A percentile compares a stretch with the other conserved stretches of the same genome.
Conservation (phyloP, 2,113 vertebrate genomes). For the Falco punctatus region DNA sequence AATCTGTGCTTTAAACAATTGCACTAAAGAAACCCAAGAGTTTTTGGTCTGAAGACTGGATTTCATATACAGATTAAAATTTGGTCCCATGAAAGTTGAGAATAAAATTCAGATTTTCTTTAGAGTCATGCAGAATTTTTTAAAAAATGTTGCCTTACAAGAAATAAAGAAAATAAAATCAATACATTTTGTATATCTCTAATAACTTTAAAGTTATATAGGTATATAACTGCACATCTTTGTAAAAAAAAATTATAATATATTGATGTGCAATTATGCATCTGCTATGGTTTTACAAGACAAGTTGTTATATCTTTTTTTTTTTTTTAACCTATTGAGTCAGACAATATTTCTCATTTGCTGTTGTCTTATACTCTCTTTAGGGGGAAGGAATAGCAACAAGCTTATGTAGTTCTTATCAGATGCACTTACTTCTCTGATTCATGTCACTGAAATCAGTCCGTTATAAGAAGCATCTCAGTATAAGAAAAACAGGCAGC, state of each 20-base stretch:
- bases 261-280: background rate
- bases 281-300: background rate
- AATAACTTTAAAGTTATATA: background rate
- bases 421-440: background rate
- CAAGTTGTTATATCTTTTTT: background rate
- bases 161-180: background rate
- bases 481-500: background rate
- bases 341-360: background rate
- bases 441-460: background rate
- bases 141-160: background rate
- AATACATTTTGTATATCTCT: accelerated
- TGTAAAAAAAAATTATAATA: background rate
- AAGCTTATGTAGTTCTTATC: background rate
- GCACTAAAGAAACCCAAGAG: background rate
- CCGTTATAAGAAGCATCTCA: background rate
- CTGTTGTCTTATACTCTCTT: background rate
- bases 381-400: background rate
- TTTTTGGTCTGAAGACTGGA: background rate
- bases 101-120: background rate
- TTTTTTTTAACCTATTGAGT: background rate
- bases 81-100: background rate
- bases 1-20: background rate
- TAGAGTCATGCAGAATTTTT: background rate
- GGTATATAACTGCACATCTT: background rate
- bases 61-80: background rate